Evolutionary conservation across 2,888 invertebrate genomes (phyloP).

Genomic region (Chirona hameri): DNA sequence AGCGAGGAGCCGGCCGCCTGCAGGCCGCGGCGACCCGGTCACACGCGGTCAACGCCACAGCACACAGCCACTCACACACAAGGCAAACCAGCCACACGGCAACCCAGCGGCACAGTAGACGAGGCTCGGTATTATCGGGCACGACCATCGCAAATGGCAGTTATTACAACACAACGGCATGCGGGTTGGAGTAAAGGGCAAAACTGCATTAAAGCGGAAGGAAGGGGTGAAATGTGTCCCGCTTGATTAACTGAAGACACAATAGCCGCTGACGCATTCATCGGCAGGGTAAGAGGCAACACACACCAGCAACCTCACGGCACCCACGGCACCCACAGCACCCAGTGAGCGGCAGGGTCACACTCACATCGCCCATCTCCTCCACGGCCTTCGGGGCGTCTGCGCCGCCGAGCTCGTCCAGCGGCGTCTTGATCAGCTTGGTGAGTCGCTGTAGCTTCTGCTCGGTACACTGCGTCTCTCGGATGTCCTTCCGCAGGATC

Average conservation of each 20-base stretch:
- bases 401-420: conserved; percentile 70
- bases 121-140: neutral
- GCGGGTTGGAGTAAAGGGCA: too few relatives aligned
- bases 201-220: too few relatives aligned
- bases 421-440: conserved; percentile 69
- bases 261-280: too few relatives aligned
- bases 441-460: conserved; percentile 39
- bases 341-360: too few relatives aligned
- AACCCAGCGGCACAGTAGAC: neutral
- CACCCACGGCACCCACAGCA: too few relatives aligned
- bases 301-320: too few relatives aligned
- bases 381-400: conserved; percentile 38
- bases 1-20: conserved; percentile 26
- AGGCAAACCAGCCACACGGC: neutral
- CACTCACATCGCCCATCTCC: neutral
- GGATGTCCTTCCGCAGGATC: conserved; percentile 62
- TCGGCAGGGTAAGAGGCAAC: too few relatives aligned
- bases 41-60: neutral
- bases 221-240: too few relatives aligned
- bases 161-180: too few relatives aligned
- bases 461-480: conserved; percentile 75
- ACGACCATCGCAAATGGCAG: neutral
- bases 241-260: too few relatives aligned
- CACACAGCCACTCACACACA: neutral
- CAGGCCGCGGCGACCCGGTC: neutral